These are phyloP conservation scores for Campylomormyrus tamandua DNA, from an alignment of 2,113 vertebrate genomes.

Conservation along the genomic window DNA sequence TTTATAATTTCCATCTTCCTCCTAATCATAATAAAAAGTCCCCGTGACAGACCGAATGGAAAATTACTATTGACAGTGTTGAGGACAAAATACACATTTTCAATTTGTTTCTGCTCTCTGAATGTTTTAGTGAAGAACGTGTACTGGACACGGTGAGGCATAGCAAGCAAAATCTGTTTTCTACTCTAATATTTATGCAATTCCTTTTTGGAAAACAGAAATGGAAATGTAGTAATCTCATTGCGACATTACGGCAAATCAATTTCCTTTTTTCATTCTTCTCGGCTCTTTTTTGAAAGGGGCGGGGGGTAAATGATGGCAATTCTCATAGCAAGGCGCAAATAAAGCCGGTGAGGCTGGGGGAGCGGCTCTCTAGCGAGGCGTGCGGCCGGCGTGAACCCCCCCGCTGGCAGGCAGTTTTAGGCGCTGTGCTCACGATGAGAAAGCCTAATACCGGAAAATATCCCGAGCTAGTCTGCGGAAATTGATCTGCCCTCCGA, in stretches of 20 bases:
- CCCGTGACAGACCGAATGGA: background rate
- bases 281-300: conserved; percentile 57
- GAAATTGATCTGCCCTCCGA: conserved; percentile 72
- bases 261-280: conserved; percentile 58
- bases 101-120: conserved; percentile 9
- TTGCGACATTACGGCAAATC: conserved; percentile 62
- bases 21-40: background rate
- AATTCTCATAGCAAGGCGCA: conserved; percentile 68
- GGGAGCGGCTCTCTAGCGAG: conserved; percentile 64
- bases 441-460: conserved; percentile 66
- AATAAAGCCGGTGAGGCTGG: conserved; percentile 67
- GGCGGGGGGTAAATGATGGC: conserved; percentile 62
- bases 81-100: background rate
- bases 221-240: conserved; percentile 47
- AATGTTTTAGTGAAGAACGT: background rate
- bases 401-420: conserved; percentile 62
- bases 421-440: conserved; percentile 58
- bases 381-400: conserved; percentile 56
- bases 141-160: background rate
- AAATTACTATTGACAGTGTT: background rate
- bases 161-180: background rate
- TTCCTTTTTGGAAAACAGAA: conserved; percentile 49
- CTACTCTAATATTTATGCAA: conserved; percentile 50
- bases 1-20: background rate
- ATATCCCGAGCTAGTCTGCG: conserved; percentile 64